These are phyloP conservation scores for Acanthiza pusilla DNA, from an alignment of 2,797 vertebrate species.

Conservation along the genomic window DNA sequence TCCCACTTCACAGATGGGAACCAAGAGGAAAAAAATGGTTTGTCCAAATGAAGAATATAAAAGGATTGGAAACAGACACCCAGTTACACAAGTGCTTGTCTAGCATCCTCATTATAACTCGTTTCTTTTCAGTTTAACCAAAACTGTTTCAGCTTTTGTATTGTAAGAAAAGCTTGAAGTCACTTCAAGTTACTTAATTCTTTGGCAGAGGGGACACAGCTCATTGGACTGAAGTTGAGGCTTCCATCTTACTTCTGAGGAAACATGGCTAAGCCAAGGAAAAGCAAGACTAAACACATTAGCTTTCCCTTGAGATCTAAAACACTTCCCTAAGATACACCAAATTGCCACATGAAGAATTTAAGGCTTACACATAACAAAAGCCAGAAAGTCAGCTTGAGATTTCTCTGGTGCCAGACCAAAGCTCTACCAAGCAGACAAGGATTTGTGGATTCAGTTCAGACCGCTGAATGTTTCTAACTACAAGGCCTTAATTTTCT, in stretches of 20 bases:
- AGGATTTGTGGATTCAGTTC: not conserved
- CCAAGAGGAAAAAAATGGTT: not conserved
- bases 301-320: not conserved
- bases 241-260: not conserved
- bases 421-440: not conserved
- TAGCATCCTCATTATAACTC: not conserved
- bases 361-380: not conserved
- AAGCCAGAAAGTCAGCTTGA: not conserved
- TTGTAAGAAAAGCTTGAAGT: not conserved
- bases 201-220: not conserved
- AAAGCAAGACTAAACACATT: not conserved
- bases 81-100: conserved; percentile 6
- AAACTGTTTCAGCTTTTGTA: conserved; percentile 4
- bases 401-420: not conserved
- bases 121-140: not conserved
- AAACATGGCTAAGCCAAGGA: not conserved
- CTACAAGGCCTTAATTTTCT: not conserved
- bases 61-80: conserved; percentile 17
- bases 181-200: not conserved
- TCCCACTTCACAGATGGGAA: conserved; percentile 61
- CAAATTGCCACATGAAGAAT: not conserved
- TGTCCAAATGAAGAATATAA: conserved; percentile 5
- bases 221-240: not conserved
- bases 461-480: not conserved
- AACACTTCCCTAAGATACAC: not conserved